Base-by-base conservation (phyloP, 2,797 vertebrate species). In the Muraenolepis orangiensis region DNA sequence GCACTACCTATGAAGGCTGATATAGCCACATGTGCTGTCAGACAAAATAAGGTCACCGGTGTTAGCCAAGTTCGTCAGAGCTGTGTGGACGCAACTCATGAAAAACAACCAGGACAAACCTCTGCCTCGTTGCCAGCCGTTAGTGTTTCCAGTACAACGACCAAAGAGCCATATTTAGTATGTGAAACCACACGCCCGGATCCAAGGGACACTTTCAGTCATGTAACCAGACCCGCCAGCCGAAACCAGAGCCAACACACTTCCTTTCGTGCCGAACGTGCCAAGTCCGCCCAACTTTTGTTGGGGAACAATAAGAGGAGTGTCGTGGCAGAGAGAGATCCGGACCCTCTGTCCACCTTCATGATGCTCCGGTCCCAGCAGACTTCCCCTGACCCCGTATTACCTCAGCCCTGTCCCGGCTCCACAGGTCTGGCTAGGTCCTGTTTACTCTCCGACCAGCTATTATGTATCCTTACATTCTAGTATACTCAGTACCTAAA, bases 321-420 rank as follows among this genome's bases (percentile, higher is more conserved):
- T 72, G 38, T 30, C 77, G 70, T 23, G 26, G 71, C 10, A 1
- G 77, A 67, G 75, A 80, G 89, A 78, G 83, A 91, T 80, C 84
- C 90, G 42, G 95, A 97, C 82, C 90, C 92, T 73, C 83, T 99
- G 76, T 92, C 81, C 10, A 90, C 86, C 68, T 98, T 98, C 84
- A 95, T 98, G 78, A 92, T 90, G 77, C 86, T 99, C 72, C 91
- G 96, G 81, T 93, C 91, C 70, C 94, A 93, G 77, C 80, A 88
- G 74, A 78, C 36, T 0, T 31, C 74, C 74, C 2, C 75, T 16
- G 66, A 57, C 7, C 36, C 77, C 31, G 72, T 34, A 69, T 16
- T 69, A 31, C 29, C 70, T 57, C 66, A 23, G 71, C 78, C 42
- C 36, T 76, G 46, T 11, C 12, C n/a, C 32, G 26, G 1, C 28